Evolutionary conservation across 1,140 invertebrate species (phyloP), one percentile per base, ranked within the genome.

Genomic region (Drosophila tristis): DNA sequence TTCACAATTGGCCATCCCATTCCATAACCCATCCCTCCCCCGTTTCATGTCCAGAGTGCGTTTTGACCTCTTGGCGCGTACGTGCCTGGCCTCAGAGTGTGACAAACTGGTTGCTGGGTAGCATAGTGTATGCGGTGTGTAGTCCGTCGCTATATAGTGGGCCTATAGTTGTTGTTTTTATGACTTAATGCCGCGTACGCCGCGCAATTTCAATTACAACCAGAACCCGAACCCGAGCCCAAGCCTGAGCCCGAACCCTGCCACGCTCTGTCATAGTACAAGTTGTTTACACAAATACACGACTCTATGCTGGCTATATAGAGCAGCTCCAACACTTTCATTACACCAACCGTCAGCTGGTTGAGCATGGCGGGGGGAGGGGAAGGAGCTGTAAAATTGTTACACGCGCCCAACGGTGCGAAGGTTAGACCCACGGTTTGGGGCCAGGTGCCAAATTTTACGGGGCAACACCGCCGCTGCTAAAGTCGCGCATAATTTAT

Each of bases 61-160:
- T 82, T 81, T 86, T 90, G 87, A 90, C 87, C 87, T 90, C 81
- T 90, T 90, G 78, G 70, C 58, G 77, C 48, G 82, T 82, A 90
- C 87, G 87, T 90, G 87, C 80, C 77, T 90, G 87, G 87, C 87
- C 87, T 90, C 82, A 90, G 79, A 90, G 87, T 90, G 87, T 90
- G 87, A 90, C 87, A 90, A 90, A 90, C 87, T 90, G 74, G 87
- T 90, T 87, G 67, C 45, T 55, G 16, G 45, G 45, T 51, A 44
- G 43, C 54, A 39, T 15, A 25, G 9, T 20, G 15, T 47, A 23
- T 47, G 23, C 15, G 20, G 29, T 60, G 15, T 47, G 4, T 43
- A 53, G 55, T 2, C 7, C 29, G 29, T 31, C 29, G 29, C 29
- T 31, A 8, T 31, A 31, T 56, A 57, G 54, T 53, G 13, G 42